Evolutionary conservation across 1,140 invertebrate genomes (phyloP), one percentile per base, ranked within the genome.

Genomic region (Drosophila bipectinata): DNA sequence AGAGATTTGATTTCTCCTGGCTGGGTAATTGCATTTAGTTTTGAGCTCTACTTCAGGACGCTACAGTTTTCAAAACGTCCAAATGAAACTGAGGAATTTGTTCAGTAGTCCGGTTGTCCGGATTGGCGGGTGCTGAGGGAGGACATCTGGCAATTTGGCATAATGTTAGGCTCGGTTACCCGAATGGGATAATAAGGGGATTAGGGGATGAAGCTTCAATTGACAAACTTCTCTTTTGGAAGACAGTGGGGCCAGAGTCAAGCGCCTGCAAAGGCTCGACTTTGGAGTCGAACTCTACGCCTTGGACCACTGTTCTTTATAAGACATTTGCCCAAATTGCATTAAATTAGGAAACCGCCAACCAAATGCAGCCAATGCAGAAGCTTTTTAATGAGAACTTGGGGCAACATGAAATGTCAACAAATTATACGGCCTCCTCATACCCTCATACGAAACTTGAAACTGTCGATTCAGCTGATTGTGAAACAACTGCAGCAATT

Each of bases 1-100:
- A 71, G 74, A 77, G 74, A 59, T 80, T 64, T 69, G 66, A 37
- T 37, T 44, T 21, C 66, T 87, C 74, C 82, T 66, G 54, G 66
- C 56, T 60, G 57, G 62, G 71, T 87, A 87, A 87, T 87, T 88
- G 83, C 82, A 87, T 87, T 87, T 79, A 71, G 74, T 81, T 85
- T 51, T 47, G 77, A 66, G 69, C 79, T 68, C 37, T 54, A 64
- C 58, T 67, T 53, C 10, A 8, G 10, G 10, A 62, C 62, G 41
- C 14, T 30, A 47, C 61, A 63, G 77, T 66, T 71, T 59, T 47
- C 56, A 66, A 74, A 74, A 58, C 58, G 62, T 47, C 3, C n/a
- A 72, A 45, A 62, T 47, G 54, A 41, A 64, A 61, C 67, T 67
- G 66, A 66, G 62, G 37, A 57, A 56, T 61, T 54, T 59, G 30